A percentile compares a stretch with the other conserved stretches of the same genome.
These are phyloP conservation scores for Mormyrus proboscirostris DNA, from an alignment of 2,797 vertebrate genomes.

Conservation along the genomic window DNA sequence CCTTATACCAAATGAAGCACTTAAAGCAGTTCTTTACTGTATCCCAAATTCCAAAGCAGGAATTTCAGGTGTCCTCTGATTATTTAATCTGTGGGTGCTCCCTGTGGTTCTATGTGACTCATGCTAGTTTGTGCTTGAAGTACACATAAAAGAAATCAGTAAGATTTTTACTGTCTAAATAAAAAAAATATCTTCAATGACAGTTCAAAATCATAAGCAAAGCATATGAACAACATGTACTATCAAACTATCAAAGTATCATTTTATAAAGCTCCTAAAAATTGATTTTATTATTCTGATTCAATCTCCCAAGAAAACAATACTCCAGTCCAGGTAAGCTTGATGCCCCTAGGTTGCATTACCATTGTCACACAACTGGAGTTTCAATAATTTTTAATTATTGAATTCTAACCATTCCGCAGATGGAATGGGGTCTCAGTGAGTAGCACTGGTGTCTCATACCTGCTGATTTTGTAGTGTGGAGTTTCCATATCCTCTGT, in stretches of 20 bases:
- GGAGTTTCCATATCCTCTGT: not conserved
- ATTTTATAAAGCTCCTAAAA: not conserved
- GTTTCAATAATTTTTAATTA: not conserved
- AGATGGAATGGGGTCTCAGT: not conserved
- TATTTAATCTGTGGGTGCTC: not conserved
- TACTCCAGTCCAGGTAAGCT: not conserved
- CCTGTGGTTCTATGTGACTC: not conserved
- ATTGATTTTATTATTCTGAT: not conserved
- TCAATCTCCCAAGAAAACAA: not conserved
- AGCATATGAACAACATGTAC: not conserved
- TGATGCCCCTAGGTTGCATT: not conserved
- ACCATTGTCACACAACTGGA: not conserved
- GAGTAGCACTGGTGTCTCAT: not conserved
- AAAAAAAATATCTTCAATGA: not conserved
- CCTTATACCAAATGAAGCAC: not conserved
- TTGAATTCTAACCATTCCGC: not conserved
- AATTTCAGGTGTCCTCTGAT: not conserved
- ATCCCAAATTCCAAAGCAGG: not conserved
- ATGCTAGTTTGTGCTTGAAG: not conserved
- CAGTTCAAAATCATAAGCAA: not conserved
- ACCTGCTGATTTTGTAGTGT: not conserved
- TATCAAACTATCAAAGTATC: not conserved
- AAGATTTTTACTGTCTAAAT: not conserved
- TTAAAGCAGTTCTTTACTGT: not conserved
- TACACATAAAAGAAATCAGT: not conserved